These are phyloP conservation scores for Drosophila nikananu DNA, from an alignment of 1,140 invertebrate genomes.

Conservation along the genomic window DNA sequence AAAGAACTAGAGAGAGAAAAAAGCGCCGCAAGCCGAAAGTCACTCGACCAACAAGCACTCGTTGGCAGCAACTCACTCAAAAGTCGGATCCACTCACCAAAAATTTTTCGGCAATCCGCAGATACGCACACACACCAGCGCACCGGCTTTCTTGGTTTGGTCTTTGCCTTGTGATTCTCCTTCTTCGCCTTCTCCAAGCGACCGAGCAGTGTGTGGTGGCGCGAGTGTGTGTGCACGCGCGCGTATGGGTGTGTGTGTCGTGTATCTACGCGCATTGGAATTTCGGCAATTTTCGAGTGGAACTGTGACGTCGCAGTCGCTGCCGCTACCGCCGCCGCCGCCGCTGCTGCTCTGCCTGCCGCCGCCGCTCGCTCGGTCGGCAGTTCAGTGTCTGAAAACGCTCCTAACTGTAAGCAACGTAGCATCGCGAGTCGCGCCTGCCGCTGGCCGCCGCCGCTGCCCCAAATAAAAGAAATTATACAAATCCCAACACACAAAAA, in stretches of 20 bases:
- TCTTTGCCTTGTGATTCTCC: slow-evolving; percentile 31
- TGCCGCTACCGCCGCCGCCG: neutral
- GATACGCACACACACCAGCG: slow-evolving; percentile 25
- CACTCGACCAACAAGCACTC: slow-evolving; percentile 26
- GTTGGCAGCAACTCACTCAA: slow-evolving; percentile 12
- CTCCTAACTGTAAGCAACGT: slow-evolving; percentile 74
- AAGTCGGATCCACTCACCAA: slow-evolving; percentile 22
- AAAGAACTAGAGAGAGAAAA: neutral
- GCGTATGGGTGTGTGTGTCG: neutral
- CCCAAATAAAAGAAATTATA: slow-evolving; percentile 24
- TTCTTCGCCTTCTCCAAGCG: slow-evolving; percentile 7
- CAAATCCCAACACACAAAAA: slow-evolving; percentile 17
- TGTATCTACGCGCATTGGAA: slow-evolving; percentile 56
- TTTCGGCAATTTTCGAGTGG: slow-evolving; percentile 66
- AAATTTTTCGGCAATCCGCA: slow-evolving; percentile 51
- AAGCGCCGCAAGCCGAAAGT: slow-evolving; percentile 17
- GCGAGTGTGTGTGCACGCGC: neutral
- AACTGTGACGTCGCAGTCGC: slow-evolving; percentile 41
- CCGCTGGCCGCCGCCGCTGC: slow-evolving; percentile 10
- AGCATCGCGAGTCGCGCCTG: slow-evolving; percentile 48
- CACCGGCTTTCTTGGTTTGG: slow-evolving; percentile 25
- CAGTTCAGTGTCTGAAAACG: slow-evolving; percentile 73
- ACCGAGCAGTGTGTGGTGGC: neutral
- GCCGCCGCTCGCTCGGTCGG: slow-evolving; percentile 30
- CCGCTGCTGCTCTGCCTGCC: slow-evolving; percentile 16